Evolutionary conservation across 2,888 invertebrate genomes (phyloP).

Genomic region (Drosophila ustulata): DNA sequence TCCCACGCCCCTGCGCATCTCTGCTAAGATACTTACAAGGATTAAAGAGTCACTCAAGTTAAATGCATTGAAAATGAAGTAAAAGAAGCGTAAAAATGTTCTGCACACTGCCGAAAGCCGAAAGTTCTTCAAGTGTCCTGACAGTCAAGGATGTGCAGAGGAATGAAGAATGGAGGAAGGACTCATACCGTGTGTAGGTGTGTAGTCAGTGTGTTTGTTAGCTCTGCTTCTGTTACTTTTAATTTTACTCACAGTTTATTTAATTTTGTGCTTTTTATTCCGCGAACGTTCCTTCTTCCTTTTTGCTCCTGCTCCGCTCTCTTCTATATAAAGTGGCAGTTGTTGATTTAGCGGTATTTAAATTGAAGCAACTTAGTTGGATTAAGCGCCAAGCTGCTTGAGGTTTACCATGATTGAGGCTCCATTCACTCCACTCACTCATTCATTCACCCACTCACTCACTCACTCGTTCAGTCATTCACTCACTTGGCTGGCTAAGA

Average conservation of each 20-base stretch:
- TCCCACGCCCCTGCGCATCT: conserved; percentile 37
- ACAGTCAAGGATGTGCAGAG: not conserved
- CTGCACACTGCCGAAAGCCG: conserved; percentile 64
- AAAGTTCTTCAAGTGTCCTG: conserved; percentile 57
- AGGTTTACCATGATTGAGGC: conserved; percentile 50
- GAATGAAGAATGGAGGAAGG: not conserved
- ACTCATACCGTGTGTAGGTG: conserved; percentile 20
- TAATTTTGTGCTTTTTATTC: conserved; percentile 82
- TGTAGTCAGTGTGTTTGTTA: conserved; percentile 44
- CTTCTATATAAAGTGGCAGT: conserved; percentile 70
- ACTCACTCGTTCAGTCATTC: conserved; percentile 1
- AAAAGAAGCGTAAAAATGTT: conserved; percentile 82
- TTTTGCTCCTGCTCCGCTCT: not conserved
- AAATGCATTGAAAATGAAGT: conserved; percentile 83
- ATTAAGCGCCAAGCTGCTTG: conserved; percentile 66
- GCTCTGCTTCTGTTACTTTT: conserved; percentile 68
- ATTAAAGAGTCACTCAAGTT: conserved; percentile 85
- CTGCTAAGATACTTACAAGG: conserved; percentile 82
- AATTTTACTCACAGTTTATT: conserved; percentile 80
- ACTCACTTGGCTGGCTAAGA: not conserved
- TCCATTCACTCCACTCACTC: conserved; percentile 19
- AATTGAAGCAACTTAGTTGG: conserved; percentile 77
- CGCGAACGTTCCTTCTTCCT: conserved; percentile 35
- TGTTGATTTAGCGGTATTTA: conserved; percentile 80
- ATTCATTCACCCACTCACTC: not conserved